Percentiles rank a stretch among this genome's conserved stretches.
phyloP scores from a whole-genome alignment of 1,140 invertebrate genomes.

The Zaprionus tsacasi region DNA sequence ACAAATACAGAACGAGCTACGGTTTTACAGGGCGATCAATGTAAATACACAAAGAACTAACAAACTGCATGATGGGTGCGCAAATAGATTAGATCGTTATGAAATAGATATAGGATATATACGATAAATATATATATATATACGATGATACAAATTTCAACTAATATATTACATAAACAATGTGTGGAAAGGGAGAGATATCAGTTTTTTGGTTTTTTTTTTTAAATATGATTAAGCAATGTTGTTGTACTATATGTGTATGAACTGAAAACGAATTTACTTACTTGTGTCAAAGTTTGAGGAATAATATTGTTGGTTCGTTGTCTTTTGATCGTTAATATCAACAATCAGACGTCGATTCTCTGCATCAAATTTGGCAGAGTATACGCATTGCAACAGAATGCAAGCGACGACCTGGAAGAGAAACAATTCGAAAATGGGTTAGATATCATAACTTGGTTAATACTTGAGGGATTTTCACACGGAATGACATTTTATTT shows the following conservation, averaged over 20 bases:
- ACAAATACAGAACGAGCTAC: constrained; percentile 50
- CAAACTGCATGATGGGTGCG: constrained; percentile 45
- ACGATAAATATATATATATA: constrained; percentile 16
- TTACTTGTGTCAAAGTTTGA: constrained; percentile 89
- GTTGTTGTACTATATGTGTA: constrained; percentile 19
- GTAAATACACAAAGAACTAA: constrained; percentile 45
- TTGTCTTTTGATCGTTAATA: constrained; percentile 88
- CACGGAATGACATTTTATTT: too few relatives aligned
- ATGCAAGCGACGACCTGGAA: constrained; percentile 81
- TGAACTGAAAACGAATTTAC: constrained; percentile 75
- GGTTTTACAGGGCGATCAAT: constrained; percentile 27
- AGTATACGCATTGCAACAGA: constrained; percentile 79
- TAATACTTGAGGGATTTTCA: too few relatives aligned
- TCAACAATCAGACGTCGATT: constrained; percentile 86
- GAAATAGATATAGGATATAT: constrained; percentile 8
- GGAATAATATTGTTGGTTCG: constrained; percentile 87
- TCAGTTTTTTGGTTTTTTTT: constrained; percentile 10
- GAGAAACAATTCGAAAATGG: background rate
- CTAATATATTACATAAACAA: constrained; percentile 52
- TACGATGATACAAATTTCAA: constrained; percentile 50
- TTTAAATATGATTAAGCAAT: constrained; percentile 49
- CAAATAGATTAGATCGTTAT: constrained; percentile 29
- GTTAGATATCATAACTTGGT: too few relatives aligned
- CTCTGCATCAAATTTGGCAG: constrained; percentile 79
- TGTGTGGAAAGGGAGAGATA: constrained; percentile 38